Base-by-base conservation (phyloP, 92 coral and sea anemone genomes). In the Porites lobata region DNA sequence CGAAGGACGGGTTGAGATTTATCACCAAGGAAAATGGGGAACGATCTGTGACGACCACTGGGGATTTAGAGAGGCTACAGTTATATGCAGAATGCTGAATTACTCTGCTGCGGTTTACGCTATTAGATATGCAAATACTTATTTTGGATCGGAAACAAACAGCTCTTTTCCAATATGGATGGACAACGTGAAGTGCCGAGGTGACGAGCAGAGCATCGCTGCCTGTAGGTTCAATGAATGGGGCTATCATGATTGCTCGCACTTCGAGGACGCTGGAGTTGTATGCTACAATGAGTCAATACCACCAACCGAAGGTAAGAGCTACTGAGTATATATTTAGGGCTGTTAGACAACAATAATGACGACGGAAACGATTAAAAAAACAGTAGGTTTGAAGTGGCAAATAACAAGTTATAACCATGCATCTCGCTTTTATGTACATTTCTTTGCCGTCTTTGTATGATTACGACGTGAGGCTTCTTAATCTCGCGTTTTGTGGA, bases 131-230 rank as follows among this genome's bases (percentile, higher is more conserved):
- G 87, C 47, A 38, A 38, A 38, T 38, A 38, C 52, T 21, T 83
- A 43, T 74, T 83, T 83, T 43, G 87, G 87, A 2, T 38, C 47
- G 47, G 14, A 62, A 59, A 72, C 79, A 18, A 63, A 83, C 64
- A 6, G 7, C 20, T 83, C 87, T 4, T 71, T 4, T 32, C 80
- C 80, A 8, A 83, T 83, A 13, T 71, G 54, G 79, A 56, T 83
- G 80, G 87, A 83, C 50, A 83, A 83, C 32, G 87, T 83, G 20
- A 83, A 83, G 72, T 83, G 87, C 20, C 80, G 79, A 5, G 87
- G 87, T 13, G 79, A 72, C 73, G 87, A 83, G 47, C 59, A 59
- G 4, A 83, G 24, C 54, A 72, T 83, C 50, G 87, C 87, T 61
- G 80, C 87, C 21, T 83, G 87, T 32, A 62, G 47, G 32, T 72